Base-by-base conservation (phyloP, 2,113 vertebrate species). In the Scortum barcoo region DNA sequence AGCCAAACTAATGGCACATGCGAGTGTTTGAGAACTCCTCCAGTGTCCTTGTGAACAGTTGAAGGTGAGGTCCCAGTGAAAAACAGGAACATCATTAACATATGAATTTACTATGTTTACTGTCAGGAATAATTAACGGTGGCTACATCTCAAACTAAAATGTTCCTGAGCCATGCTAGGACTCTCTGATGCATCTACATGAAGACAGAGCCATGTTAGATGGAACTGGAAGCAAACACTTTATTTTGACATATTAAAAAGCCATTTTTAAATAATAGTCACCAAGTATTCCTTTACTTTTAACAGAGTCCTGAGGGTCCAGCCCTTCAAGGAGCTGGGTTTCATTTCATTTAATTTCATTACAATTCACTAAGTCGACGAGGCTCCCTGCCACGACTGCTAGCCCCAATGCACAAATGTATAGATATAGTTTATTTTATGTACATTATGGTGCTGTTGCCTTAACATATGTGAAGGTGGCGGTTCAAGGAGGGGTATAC, bases 41-140 rank as follows among this genome's bases (percentile, higher is more conserved):
- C n/a, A n/a, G n/a, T n/a, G n/a, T n/a, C n/a, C n/a, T n/a, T n/a
- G n/a, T n/a, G n/a, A n/a, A n/a, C n/a, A n/a, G n/a, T n/a, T n/a
- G n/a, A n/a, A n/a, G n/a, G n/a, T n/a, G n/a, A n/a, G n/a, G n/a
- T n/a, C n/a, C n/a, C n/a, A n/a, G n/a, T n/a, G 40, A 62, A 73
- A 77, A 86, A 70, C 46, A 63, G 22, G 24, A 81, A 9, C 54
- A 22, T 48, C 50, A 80, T 88, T 87, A 80, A 66, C 69, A 60
- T 38, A 72, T 58, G 62, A 86, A 78, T 76, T 54, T 50, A 80
- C 51, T 58, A 58, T 72, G 61, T 53, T 77, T 67, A 61, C 77
- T 88, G 66, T 80, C 78, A 74, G 57, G 20, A 30, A 51, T 78
- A 87, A 86, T 85, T 86, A 83, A 77, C 2, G 9, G 51, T 19